Base-by-base conservation (phyloP, 2,797 vertebrate species). In the Morelia viridis region DNA sequence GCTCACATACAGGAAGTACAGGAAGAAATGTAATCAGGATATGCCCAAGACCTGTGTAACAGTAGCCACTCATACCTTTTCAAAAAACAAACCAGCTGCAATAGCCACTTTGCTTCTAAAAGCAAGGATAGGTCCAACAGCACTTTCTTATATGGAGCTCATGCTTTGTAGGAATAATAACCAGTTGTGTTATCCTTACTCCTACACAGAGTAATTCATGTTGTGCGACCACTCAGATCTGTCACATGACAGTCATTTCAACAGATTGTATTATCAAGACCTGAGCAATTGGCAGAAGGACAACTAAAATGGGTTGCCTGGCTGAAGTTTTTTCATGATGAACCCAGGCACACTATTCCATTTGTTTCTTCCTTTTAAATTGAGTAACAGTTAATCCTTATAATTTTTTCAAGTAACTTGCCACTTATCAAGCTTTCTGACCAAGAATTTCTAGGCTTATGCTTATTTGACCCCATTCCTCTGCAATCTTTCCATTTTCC, bases 401-500 rank as follows among this genome's bases (percentile, higher is more conserved):
- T 28, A 28, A 64, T 92, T 88, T 89, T 64, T n/a, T 84, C 31
- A 88, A 83, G 65, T 64, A 22, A 85, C 76, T 84, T 85, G 50
- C 28, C 41, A 84, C 26, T 90, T 89, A 57, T 56, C 50, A 65
- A 57, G 65, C 31, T 24, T 64, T 90, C 26, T 58, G 12, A 76
- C 46, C 31, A 90, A 83, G 58, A 83, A 90, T 88, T 83, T 71
- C 50, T 87, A 83, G 85, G 68, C 26, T 90, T 90, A 61, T 71
- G 56, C 22, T 92, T 65, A 92, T 84, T 80, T 88, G 85, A 12
- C 65, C 90, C 68, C 6, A n/a, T n/a, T 83, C 92, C 26, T 31
- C 31, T 65, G 68, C 58, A 46, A 90, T 53, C n/a, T 57, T 90
- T 35, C 85, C n/a, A 57, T 92, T 71, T 58, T 84, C 68, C 85